Conservation (phyloP, 2,113 vertebrate genomes). For the cat (Felis catus) region DNA sequence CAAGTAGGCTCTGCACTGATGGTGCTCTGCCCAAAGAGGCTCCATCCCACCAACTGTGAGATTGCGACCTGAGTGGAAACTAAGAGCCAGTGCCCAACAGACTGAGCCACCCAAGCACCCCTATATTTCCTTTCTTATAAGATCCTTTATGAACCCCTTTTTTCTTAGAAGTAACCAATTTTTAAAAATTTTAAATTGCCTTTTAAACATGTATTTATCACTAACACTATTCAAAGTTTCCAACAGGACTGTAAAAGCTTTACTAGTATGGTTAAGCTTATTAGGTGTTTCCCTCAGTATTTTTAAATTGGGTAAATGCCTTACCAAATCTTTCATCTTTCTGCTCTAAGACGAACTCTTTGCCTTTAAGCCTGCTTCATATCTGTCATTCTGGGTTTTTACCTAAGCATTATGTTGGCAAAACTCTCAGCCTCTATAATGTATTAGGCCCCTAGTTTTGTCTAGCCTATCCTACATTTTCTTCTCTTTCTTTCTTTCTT, state of each 20-base stretch:
- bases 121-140: neutral
- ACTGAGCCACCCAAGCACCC: too few relatives aligned
- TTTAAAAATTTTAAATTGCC: neutral
- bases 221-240: neutral
- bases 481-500: neutral
- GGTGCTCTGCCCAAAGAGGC: too few relatives aligned
- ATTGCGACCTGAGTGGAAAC: too few relatives aligned
- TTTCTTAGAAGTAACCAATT: neutral
- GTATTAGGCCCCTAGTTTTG: neutral
- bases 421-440: neutral
- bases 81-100: too few relatives aligned
- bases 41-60: too few relatives aligned
- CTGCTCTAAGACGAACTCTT: neutral
- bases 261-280: neutral
- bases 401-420: neutral
- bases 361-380: neutral
- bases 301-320: neutral
- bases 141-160: neutral
- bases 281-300: neutral
- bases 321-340: neutral
- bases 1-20: too few relatives aligned
- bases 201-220: neutral
- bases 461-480: neutral
- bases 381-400: neutral
- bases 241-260: neutral